These are phyloP conservation scores for Campoletis sonorensis DNA, from an alignment of 1,140 invertebrate genomes.

Conservation along the genomic window DNA sequence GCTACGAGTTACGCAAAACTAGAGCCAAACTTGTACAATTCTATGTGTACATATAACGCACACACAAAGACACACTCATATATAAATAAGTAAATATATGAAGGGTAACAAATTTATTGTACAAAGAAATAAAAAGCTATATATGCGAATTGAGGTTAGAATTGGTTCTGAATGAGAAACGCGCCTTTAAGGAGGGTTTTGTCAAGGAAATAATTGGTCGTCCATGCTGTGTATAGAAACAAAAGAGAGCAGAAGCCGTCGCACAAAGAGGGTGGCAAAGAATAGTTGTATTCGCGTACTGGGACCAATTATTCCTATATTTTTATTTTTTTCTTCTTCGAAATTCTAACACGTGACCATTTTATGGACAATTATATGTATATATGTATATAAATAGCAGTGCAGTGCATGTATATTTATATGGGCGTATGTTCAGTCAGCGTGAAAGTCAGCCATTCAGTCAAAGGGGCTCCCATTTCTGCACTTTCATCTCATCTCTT, in stretches of 20 bases:
- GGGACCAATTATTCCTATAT: conserved; percentile 30
- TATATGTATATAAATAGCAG: background rate
- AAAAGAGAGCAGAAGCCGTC: background rate
- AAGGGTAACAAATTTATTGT: too few relatives aligned
- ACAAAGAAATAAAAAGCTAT: too few relatives aligned
- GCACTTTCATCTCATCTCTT: conserved; percentile 36
- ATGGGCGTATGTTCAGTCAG: conserved; percentile 7
- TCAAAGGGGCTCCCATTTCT: conserved; percentile 36
- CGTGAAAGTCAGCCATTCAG: conserved; percentile 20
- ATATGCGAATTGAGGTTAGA: too few relatives aligned
- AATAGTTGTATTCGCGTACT: conserved; percentile 13
- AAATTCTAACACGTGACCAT: conserved; percentile 33
- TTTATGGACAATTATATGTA: background rate
- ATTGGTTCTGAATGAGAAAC: too few relatives aligned
- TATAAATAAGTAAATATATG: too few relatives aligned
- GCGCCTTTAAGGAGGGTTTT: conserved; percentile 5
- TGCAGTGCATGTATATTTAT: background rate
- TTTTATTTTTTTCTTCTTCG: conserved; percentile 23
- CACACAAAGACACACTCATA: too few relatives aligned
- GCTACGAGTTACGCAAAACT: too few relatives aligned
- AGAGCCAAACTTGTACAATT: too few relatives aligned
- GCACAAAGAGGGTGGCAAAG: background rate
- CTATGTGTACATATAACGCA: too few relatives aligned
- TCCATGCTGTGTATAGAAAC: background rate
- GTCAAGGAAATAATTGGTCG: conserved; percentile 28